A percentile compares a stretch with the other conserved stretches of the same genome.
phyloP scores from a whole-genome alignment of 2,797 vertebrate genomes.

The Botia almorhae region DNA sequence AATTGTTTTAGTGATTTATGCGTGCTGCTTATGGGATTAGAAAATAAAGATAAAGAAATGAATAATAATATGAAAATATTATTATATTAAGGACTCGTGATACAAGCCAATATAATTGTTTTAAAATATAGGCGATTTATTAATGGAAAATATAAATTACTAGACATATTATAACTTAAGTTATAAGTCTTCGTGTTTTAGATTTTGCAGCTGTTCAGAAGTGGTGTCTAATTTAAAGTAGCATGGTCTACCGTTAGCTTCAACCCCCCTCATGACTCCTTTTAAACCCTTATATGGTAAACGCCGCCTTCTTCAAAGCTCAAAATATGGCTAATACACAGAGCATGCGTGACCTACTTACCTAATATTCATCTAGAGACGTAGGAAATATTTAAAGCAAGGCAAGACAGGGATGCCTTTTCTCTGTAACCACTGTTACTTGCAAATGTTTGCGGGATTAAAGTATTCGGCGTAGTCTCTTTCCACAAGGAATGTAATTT shows the following conservation, averaged over 20 bases:
- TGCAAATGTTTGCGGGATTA: background rate
- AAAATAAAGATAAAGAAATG: background rate
- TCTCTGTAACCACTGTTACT: background rate
- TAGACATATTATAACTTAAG: background rate
- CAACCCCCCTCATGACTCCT: conserved; percentile 3
- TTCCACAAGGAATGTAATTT: background rate
- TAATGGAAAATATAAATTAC: background rate
- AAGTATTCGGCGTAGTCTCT: conserved; percentile 1
- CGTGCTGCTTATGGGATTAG: too few species aligned
- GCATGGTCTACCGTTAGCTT: conserved; percentile 23
- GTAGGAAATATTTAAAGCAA: background rate
- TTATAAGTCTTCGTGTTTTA: background rate
- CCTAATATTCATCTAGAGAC: conserved; percentile 16
- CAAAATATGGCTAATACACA: background rate
- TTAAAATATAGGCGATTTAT: background rate
- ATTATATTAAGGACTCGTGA: background rate
- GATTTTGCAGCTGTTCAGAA: conserved; percentile 1
- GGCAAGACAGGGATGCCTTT: background rate
- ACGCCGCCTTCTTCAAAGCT: background rate
- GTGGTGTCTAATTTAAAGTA: background rate
- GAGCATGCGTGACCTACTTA: conserved; percentile 39
- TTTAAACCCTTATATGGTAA: conserved; percentile 70
- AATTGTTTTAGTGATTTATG: too few species aligned
- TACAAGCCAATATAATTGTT: background rate
- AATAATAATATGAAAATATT: background rate